Evolutionary conservation across 2,113 vertebrate genomes (phyloP).

Genomic region (Festucalex cinctus): DNA sequence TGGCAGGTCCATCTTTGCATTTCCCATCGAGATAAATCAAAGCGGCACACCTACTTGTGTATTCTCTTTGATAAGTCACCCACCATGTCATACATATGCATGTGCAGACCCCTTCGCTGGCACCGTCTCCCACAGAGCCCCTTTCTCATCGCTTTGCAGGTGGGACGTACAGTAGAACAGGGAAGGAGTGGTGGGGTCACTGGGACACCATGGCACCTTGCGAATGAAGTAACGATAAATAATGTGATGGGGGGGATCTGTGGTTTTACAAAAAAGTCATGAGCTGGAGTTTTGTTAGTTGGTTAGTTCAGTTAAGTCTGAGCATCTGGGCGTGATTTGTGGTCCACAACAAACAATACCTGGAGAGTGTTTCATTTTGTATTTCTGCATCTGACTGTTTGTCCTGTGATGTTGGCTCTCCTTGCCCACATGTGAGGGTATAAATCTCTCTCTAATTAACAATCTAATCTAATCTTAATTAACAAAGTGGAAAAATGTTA

Average conservation of each 20-base stretch:
- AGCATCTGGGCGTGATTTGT: not conserved
- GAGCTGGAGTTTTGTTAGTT: too few species aligned
- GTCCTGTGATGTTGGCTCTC: too few species aligned
- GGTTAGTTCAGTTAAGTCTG: too few species aligned
- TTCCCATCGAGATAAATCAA: constrained; percentile 55
- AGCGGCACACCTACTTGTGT: constrained; percentile 46
- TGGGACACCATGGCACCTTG: not conserved
- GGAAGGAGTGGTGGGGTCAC: constrained; percentile 16
- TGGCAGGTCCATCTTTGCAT: constrained; percentile 37
- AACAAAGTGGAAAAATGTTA: too few species aligned
- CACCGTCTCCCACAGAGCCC: constrained; percentile 38
- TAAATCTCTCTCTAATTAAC: too few species aligned
- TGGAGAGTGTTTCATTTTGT: not conserved
- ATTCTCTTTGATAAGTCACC: constrained; percentile 68
- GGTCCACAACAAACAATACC: not conserved
- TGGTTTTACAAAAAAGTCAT: too few species aligned
- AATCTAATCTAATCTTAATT: too few species aligned
- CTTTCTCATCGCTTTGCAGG: constrained; percentile 45
- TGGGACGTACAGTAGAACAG: constrained; percentile 23
- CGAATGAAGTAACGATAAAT: too few species aligned
- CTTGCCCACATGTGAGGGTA: too few species aligned
- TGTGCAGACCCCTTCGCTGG: constrained; percentile 41
- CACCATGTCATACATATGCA: constrained; percentile 56
- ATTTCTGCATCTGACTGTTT: not conserved
- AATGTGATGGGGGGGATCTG: too few species aligned